Evolutionary conservation across 1,140 invertebrate species (phyloP), one percentile per base, ranked within the genome.

Genomic region (Drosophila burlai): DNA sequence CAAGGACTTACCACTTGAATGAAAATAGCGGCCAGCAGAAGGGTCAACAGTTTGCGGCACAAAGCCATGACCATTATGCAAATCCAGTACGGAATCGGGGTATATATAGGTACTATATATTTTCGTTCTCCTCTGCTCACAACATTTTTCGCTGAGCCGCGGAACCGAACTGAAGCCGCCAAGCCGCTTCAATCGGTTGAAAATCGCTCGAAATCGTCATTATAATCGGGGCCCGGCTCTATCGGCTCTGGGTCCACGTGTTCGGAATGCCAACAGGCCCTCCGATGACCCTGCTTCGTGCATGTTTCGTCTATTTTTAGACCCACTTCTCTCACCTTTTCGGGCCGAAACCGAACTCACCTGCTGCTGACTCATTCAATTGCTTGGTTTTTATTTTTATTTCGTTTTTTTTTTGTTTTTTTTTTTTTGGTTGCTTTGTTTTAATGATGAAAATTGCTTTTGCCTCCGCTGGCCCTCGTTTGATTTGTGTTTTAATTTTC

Each of bases 61-160:
- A 24, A 15, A n/a, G 47, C 52, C 76, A 79, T 79, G 59, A 38
- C 59, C 58, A 45, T n/a, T 36, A 13, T 64, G n/a, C 18, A 43
- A 76, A 73, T 49, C 6, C 15, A 0, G 2, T 26, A 11, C 31
- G 4, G 13, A 63, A 54, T 62, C 34, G n/a, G 47, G 16, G 16
- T 42, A 42, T 47, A 46, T 45, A 49, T 52, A n/a, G n/a, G n/a
- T n/a, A 40, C 31, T n/a, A 38, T 46, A 42, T 52, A n/a, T 18
- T 43, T 4, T 31, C 0, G 15, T 31, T 26, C 16, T 42, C 42
- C 36, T 36, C 38, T 29, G 43, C 66, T 81, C 54, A 85, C 84
- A 89, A 89, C 84, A 89, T 89, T 89, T 79, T 81, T 36, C 81
- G 81, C 64, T 81, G 84, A 80, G 59, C 75, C 55, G 45, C 85